A percentile compares a stretch with the other conserved stretches of the same genome.
phyloP scores from a whole-genome alignment of 2,113 vertebrate species.

The Thalassarche chlororhynchos region DNA sequence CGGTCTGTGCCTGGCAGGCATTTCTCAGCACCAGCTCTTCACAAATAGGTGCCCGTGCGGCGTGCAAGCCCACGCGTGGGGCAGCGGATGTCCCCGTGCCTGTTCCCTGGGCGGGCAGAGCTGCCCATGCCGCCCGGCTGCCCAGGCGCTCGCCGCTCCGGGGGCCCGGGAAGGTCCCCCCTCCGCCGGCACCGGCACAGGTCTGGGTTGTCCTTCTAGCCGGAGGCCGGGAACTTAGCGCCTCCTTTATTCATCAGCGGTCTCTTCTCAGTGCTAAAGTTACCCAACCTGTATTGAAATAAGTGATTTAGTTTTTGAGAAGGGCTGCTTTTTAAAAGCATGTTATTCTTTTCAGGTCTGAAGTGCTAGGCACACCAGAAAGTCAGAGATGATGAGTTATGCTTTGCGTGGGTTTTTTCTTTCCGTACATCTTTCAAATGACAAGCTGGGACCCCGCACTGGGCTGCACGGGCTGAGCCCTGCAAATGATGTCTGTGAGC shows the following conservation, averaged over 20 bases:
- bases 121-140: not conserved
- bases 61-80: not conserved
- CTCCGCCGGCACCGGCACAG: accelerated
- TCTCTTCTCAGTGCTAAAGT: not conserved
- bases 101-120: not conserved
- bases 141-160: accelerated
- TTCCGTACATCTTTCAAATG: not conserved
- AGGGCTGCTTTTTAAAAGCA: not conserved
- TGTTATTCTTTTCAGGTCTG: not conserved
- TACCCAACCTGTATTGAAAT: not conserved
- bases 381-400: not conserved
- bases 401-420: accelerated
- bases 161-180: not conserved
- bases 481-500: not conserved
- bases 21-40: not conserved
- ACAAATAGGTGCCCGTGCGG: not conserved
- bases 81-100: not conserved
- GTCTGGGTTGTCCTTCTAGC: not conserved
- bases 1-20: not conserved
- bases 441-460: accelerated
- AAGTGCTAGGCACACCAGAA: not conserved
- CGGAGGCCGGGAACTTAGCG: not conserved
- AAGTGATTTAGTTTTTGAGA: not conserved
- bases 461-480: not conserved
- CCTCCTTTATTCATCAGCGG: not conserved